These are phyloP conservation scores for Esox niger DNA, from an alignment of 2,113 vertebrate genomes.

Conservation along the genomic window DNA sequence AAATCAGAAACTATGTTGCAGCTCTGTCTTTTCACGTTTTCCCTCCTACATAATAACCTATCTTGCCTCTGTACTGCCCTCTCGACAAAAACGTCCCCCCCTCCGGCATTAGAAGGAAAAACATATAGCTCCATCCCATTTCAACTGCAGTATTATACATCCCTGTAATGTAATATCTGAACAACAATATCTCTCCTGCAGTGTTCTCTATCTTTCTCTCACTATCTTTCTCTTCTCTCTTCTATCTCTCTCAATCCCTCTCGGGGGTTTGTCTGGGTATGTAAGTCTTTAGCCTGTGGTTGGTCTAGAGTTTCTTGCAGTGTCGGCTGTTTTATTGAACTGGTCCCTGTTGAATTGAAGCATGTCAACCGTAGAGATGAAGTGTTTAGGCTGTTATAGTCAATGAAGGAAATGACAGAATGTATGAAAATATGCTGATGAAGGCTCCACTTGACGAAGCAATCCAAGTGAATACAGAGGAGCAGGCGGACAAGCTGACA, in stretches of 20 bases:
- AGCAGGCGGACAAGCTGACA: constrained; percentile 10
- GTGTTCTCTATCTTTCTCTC: constrained; percentile 13
- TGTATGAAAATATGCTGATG: constrained; percentile 72
- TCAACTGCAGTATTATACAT: constrained; percentile 37
- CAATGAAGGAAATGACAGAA: constrained; percentile 64
- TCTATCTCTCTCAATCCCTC: constrained; percentile 8
- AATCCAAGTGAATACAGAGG: constrained; percentile 47
- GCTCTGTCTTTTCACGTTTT: too few relatives aligned
- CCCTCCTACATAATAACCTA: too few relatives aligned
- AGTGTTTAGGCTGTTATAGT: constrained; percentile 61
- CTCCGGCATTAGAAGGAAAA: constrained; percentile 40
- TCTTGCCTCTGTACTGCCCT: not conserved
- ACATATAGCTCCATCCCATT: constrained; percentile 28
- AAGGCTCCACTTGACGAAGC: constrained; percentile 58
- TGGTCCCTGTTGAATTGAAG: constrained; percentile 49
- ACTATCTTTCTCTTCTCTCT: not conserved
- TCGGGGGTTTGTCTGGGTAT: constrained; percentile 19
- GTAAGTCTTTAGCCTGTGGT: constrained; percentile 42
- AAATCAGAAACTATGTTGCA: too few relatives aligned
- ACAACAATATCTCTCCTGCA: constrained; percentile 40
- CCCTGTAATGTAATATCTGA: constrained; percentile 55
- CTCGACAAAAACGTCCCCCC: constrained; percentile 29
- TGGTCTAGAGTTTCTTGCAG: constrained; percentile 51
- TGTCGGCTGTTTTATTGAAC: constrained; percentile 53
- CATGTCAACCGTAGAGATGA: constrained; percentile 47